These are phyloP conservation scores for Hypolimnas misippus DNA, from an alignment of 2,888 invertebrate species.

Conservation along the genomic window DNA sequence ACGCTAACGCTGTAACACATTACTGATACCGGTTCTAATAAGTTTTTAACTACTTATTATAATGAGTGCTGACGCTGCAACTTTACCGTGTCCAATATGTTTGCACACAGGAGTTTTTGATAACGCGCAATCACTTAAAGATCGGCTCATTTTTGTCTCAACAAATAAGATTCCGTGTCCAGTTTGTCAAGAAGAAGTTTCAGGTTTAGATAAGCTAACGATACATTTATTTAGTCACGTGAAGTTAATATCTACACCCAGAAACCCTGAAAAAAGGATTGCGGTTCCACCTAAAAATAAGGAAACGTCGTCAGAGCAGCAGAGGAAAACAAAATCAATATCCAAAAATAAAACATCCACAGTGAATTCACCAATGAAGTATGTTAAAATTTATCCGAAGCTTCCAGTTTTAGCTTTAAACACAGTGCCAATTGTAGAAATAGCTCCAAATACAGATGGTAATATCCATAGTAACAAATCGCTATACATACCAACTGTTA, in stretches of 20 bases:
- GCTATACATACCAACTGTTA: constrained; percentile 52
- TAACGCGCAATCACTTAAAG: constrained; percentile 87
- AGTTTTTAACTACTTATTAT: constrained; percentile 20
- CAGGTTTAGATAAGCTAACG: constrained; percentile 92
- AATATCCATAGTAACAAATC: constrained; percentile 51
- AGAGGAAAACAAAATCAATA: constrained; percentile 62
- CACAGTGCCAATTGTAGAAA: constrained; percentile 66
- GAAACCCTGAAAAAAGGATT: constrained; percentile 46
- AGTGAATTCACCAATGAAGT: constrained; percentile 66
- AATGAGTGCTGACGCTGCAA: constrained; percentile 81
- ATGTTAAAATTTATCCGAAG: constrained; percentile 77
- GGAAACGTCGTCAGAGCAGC: constrained; percentile 48
- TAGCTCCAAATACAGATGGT: constrained; percentile 54
- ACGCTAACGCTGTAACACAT: constrained; percentile 54
- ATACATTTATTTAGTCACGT: constrained; percentile 92
- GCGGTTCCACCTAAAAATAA: constrained; percentile 49
- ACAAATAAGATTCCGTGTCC: constrained; percentile 90
- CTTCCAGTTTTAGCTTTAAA: constrained; percentile 70
- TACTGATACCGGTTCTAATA: constrained; percentile 35
- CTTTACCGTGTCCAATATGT: constrained; percentile 91
- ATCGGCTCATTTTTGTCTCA: constrained; percentile 89
- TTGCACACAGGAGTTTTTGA: constrained; percentile 88
- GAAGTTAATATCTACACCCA: constrained; percentile 59
- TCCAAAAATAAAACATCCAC: constrained; percentile 73
- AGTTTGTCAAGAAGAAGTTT: constrained; percentile 89